phyloP scores from a whole-genome alignment of 1,140 invertebrate species.

The Pararge aegeria region DNA sequence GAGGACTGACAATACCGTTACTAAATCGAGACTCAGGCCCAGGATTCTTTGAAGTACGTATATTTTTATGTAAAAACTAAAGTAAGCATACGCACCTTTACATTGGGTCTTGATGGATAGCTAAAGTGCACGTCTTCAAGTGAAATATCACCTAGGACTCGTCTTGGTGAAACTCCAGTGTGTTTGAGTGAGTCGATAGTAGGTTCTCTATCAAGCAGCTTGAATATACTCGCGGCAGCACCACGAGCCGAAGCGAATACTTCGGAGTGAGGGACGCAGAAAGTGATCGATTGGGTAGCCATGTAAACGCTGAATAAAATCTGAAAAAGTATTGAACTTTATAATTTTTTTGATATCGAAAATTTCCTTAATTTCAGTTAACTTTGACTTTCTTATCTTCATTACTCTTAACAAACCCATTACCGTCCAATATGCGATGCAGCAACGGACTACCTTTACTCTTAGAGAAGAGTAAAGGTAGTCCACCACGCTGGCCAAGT shows the following conservation, averaged over 20 bases:
- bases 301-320: conserved; percentile 89
- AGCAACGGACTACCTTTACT: too few species aligned
- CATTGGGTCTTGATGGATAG: conserved; percentile 90
- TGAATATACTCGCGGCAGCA: conserved; percentile 54
- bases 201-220: conserved; percentile 54
- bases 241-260: conserved; percentile 76
- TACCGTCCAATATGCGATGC: too few species aligned
- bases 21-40: too few species aligned
- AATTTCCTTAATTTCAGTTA: too few species aligned
- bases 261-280: conserved; percentile 88
- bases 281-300: conserved; percentile 90
- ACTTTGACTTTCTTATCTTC: too few species aligned
- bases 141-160: conserved; percentile 84
- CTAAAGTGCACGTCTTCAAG: conserved; percentile 87
- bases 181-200: conserved; percentile 69
- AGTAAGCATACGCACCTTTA: too few species aligned
- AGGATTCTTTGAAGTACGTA: too few species aligned
- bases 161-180: conserved; percentile 83
- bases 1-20: too few species aligned
- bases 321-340: conserved; percentile 49
- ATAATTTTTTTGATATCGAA: conserved; percentile 7
- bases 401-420: too few species aligned
- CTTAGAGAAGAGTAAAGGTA: too few species aligned
- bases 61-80: too few species aligned
- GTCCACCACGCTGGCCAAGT: too few species aligned